phyloP scores from a whole-genome alignment of 2,797 vertebrate species.

The Tolypeutes matacus region DNA sequence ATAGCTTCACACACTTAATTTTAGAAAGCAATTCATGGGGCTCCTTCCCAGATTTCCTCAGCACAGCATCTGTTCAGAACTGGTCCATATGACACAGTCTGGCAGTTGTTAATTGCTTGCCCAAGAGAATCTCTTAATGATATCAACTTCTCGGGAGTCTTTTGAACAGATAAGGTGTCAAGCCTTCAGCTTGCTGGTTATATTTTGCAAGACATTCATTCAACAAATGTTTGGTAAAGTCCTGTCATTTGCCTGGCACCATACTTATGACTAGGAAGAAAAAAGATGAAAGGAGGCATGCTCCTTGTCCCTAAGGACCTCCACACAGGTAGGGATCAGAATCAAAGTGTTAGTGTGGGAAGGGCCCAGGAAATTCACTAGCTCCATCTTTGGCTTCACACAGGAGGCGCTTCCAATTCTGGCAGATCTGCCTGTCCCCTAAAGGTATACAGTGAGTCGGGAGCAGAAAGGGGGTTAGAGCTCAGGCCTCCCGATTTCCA shows the following conservation, averaged over 20 bases:
- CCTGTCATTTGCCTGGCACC: background rate
- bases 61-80: constrained; percentile 64
- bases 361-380: background rate
- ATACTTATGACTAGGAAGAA: background rate
- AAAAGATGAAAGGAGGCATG: background rate
- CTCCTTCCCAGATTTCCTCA: constrained; percentile 58
- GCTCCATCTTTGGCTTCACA: background rate
- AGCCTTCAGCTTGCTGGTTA: background rate
- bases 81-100: constrained; percentile 70
- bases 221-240: background rate
- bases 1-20: constrained; percentile 66
- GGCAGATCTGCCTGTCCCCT: background rate
- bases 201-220: background rate
- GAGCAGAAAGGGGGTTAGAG: background rate
- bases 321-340: background rate
- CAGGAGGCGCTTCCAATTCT: background rate
- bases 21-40: constrained; percentile 58
- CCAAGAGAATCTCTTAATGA: constrained; percentile 68
- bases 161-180: constrained; percentile 56
- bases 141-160: constrained; percentile 41
- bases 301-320: background rate
- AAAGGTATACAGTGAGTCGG: background rate
- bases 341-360: background rate
- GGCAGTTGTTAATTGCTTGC: constrained; percentile 63
- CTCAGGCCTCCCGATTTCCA: background rate